Evolutionary conservation across 2,797 vertebrate species (phyloP), one percentile per base, ranked within the genome.

Genomic region (Halcyon leucocephala): DNA sequence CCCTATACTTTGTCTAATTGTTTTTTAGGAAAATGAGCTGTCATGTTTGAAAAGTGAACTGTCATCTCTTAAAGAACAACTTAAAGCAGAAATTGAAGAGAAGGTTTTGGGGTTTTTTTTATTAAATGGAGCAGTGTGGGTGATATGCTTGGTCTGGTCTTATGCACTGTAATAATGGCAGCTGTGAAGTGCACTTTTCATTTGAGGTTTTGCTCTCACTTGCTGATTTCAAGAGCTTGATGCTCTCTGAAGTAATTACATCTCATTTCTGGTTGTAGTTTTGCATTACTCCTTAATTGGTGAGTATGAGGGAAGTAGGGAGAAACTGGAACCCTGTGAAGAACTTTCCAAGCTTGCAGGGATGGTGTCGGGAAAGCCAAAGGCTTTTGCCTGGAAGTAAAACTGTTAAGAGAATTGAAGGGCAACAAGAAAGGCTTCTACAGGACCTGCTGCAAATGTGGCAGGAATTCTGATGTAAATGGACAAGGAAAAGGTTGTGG

Each of bases 21-120:
- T 89, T 94, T 46, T 96, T 95, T 86, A 99, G 99, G 98, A 99
- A 86, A 91, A 86, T 74, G 98, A 99, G 73, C 74, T 99, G 7
- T 98, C 96, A 8, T 96, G 96, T 89, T 94, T 98, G 55, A 98
- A 97, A 95, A 94, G 76, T 19, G 98, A 99, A 95, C 97, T 98
- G 94, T 95, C 91, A 6, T 94, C 97, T 78, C 93, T 99, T 78
- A 98, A 98, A 93, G 97, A 98, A 74, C 96, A 99, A 69, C 97
- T 99, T 96, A 97, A 98, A 94, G 94, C 90, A 86, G 97, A 98
- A 97, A 98, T 69, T 73, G 96, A 96, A 97, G 97, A 98, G 84
- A 99, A 98, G 97, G 99, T 99, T 14, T 10, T 16, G 16, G 41
- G 17, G 7, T 37, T 37, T n/a, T n/a, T 25, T 86, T 82, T 28